phyloP scores from a whole-genome alignment of 2,797 vertebrate species.

The Ispidina lecontei region DNA sequence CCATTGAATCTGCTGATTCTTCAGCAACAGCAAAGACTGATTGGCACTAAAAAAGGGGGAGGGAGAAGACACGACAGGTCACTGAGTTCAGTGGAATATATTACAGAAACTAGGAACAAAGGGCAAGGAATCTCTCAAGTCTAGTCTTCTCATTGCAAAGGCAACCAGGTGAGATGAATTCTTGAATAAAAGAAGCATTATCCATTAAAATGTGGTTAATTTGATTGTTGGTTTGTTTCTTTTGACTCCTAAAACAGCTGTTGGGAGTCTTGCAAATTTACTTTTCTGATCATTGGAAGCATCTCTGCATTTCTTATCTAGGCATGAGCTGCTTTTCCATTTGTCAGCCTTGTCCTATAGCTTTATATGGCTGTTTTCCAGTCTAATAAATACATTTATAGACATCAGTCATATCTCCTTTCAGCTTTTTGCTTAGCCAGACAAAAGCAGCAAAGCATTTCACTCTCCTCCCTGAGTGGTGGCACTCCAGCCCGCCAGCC shows the following conservation, averaged over 20 bases:
- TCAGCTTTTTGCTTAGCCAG: not conserved
- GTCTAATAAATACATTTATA: constrained; percentile 25
- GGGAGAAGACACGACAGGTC: constrained; percentile 34
- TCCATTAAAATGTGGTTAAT: not conserved
- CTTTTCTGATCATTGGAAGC: not conserved
- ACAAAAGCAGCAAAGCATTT: constrained; percentile 8
- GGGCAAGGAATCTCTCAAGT: not conserved
- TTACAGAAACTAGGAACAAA: constrained; percentile 25
- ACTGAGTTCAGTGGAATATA: not conserved
- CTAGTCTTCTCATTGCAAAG: not conserved
- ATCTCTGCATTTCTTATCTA: not conserved
- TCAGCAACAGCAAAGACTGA: constrained; percentile 38
- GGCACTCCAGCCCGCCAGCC: not conserved
- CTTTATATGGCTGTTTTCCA: not conserved
- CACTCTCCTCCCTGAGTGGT: not conserved
- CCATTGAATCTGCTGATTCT: constrained; percentile 2
- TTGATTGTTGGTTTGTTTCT: not conserved
- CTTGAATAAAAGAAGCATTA: not conserved
- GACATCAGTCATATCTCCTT: not conserved
- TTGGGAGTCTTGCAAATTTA: not conserved
- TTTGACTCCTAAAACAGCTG: not conserved
- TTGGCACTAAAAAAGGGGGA: constrained; percentile 32
- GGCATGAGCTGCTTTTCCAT: not conserved
- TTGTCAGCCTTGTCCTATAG: not conserved
- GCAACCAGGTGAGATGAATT: not conserved